A percentile compares a stretch with the other conserved stretches of the same genome.
Evolutionary conservation across 2,797 vertebrate species (phyloP).

Genomic region (Echiichthys vipera): DNA sequence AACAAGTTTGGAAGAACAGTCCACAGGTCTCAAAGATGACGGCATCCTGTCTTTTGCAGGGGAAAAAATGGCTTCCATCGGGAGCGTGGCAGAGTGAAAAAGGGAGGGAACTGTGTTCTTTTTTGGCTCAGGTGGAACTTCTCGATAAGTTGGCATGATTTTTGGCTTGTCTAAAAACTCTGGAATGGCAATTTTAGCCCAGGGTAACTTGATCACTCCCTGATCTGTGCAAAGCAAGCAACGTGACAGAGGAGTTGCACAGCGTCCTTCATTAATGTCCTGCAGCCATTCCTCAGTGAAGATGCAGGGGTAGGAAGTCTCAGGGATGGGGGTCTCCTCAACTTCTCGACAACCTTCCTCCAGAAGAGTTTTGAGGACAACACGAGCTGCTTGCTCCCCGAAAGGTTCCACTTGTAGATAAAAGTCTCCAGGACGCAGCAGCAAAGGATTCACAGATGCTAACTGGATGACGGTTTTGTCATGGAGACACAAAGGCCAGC

Average conservation of each 20-base stretch:
- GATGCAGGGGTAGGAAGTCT: slow-evolving; percentile 88
- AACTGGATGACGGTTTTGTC: slow-evolving; percentile 93
- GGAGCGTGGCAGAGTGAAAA: slow-evolving; percentile 73
- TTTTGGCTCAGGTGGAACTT: slow-evolving; percentile 62
- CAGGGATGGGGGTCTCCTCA: slow-evolving; percentile 87
- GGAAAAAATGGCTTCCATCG: slow-evolving; percentile 74
- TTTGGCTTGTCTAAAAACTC: slow-evolving; percentile 90
- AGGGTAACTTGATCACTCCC: slow-evolving; percentile 87
- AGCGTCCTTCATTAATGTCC: slow-evolving; percentile 85
- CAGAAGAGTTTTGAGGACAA: slow-evolving; percentile 91
- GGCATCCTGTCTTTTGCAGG: slow-evolving; percentile 75
- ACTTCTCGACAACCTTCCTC: slow-evolving; percentile 85
- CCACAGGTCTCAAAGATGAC: slow-evolving; percentile 73
- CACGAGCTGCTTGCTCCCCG: slow-evolving; percentile 89
- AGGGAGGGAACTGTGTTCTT: slow-evolving; percentile 48
- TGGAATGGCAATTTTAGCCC: slow-evolving; percentile 88
- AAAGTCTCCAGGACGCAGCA: slow-evolving; percentile 93
- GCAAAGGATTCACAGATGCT: slow-evolving; percentile 90
- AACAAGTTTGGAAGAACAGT: slow-evolving; percentile 80
- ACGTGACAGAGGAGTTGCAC: slow-evolving; percentile 81
- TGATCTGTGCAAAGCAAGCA: slow-evolving; percentile 93
- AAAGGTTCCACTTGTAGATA: slow-evolving; percentile 93
- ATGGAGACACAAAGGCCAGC: slow-evolving; percentile 93
- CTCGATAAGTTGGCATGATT: slow-evolving; percentile 44
- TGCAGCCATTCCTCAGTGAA: slow-evolving; percentile 92